A percentile compares a stretch with the other conserved stretches of the same genome.
Evolutionary conservation across 2,797 vertebrate genomes (phyloP).

Genomic region (Melanotaenia maccullochi): DNA sequence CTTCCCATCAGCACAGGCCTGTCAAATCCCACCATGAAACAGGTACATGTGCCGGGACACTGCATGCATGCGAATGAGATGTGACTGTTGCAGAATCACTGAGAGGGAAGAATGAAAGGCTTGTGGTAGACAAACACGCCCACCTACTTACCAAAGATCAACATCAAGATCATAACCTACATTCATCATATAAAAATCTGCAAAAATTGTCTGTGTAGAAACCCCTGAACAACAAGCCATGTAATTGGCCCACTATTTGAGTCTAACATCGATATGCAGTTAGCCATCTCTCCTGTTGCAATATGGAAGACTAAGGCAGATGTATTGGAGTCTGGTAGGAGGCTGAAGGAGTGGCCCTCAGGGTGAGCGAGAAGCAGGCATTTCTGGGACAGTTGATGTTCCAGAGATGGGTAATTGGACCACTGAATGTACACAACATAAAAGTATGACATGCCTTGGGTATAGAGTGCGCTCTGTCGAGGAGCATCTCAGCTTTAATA

Average conservation of each 20-base stretch:
- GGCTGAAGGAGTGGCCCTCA: conserved; percentile 48
- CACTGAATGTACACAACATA: conserved; percentile 53
- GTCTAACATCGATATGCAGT: conserved; percentile 30
- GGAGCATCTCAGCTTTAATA: conserved; percentile 56
- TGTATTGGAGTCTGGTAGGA: conserved; percentile 52
- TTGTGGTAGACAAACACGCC: conserved; percentile 24
- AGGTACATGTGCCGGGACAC: conserved; percentile 55
- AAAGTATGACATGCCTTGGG: conserved; percentile 52
- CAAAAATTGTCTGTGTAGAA: conserved; percentile 35
- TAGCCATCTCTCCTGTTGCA: conserved; percentile 30
- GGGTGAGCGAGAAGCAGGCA: conserved; percentile 54
- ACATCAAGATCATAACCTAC: conserved; percentile 65
- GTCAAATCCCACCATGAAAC: conserved; percentile 64
- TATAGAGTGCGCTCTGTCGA: conserved; percentile 50
- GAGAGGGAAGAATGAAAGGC: conserved; percentile 24
- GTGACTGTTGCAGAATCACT: conserved; percentile 24
- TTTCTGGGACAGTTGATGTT: conserved; percentile 75
- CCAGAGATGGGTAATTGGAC: conserved; percentile 71
- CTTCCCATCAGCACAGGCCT: conserved; percentile 66
- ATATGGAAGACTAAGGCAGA: conserved; percentile 47
- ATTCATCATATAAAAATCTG: conserved; percentile 52
- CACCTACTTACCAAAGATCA: conserved; percentile 59
- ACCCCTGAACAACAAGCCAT: conserved; percentile 20
- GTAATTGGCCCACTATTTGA: conserved; percentile 41
- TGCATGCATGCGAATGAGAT: conserved; percentile 58